Percentiles rank a stretch among this genome's conserved stretches.
Conservation (phyloP, 2,113 vertebrate genomes). For the Saguinus imperator region DNA sequence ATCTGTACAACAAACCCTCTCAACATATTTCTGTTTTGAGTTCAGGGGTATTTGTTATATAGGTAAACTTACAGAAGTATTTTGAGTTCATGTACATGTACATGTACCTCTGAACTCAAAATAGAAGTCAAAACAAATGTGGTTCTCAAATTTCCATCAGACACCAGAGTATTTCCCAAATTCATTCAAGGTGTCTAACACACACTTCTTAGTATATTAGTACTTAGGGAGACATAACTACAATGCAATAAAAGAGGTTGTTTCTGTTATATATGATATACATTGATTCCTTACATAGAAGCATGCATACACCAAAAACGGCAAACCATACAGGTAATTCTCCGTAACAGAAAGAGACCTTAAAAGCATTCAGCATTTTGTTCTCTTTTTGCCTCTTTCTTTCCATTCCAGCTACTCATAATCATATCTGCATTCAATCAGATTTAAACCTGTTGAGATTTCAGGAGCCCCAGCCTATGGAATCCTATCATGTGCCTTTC, state of each 20-base stretch:
- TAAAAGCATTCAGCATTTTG: not conserved
- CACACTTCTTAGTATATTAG: not conserved
- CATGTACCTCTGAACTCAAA: no score
- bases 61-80: no score
- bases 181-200: not conserved
- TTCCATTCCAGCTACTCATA: not conserved
- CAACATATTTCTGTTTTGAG: no score
- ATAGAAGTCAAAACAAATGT: no score
- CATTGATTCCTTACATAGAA: not conserved
- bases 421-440: not conserved
- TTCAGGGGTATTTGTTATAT: no score
- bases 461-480: not conserved
- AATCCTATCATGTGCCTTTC: not conserved
- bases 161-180: not conserved
- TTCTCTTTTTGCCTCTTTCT: not conserved
- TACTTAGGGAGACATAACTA: not conserved
- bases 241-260: not conserved
- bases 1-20: no score
- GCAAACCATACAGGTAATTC: not conserved
- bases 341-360: not conserved
- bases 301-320: not conserved
- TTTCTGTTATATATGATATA: not conserved
- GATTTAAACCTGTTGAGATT: not conserved
- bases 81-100: no score
- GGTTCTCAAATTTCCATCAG: not conserved